Base-by-base conservation (phyloP, 2,113 vertebrate species). In the Osmerus mordax region DNA sequence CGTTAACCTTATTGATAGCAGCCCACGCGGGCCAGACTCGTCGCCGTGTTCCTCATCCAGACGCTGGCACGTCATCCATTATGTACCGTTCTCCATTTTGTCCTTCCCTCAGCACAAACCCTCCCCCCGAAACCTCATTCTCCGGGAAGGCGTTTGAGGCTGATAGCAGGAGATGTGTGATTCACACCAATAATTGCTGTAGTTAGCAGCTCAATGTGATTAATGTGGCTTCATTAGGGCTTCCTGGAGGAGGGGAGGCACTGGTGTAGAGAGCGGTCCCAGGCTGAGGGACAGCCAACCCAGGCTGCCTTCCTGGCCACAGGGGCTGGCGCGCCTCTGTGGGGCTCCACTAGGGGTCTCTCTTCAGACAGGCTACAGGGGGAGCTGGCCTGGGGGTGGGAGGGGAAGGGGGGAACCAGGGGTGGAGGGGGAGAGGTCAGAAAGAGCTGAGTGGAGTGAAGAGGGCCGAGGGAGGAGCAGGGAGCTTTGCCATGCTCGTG, bases 301-400 rank as follows among this genome's bases (percentile, higher is more conserved):
- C 15, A 56, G 55, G 61, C 14, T n/a, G 61, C 23, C 65, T 70
- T 53, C 19, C 52, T 36, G 76, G 75, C 53, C 64, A 52, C 23
- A 64, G 28, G 21, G 9, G 53, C 51, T 59, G 36, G 7, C 32
- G 25, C 28, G 18, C 70, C 69, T 76, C 13, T 62, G 60, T 62
- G 21, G 14, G 66, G 5, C 67, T 84, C 88, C 90, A 89, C 88
- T 83, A 91, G 88, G 79, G 88, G 90, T 85, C 89, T 83, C 88
- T 87, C 85, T 87, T 90, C 83, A 81, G 74, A 83, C 78, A 68
- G 79, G 69, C 75, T 74, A 52, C 70, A 15, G 65, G 58, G 54
- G 36, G 67, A 71, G 64, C 69, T 69, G 59, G 67, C 65, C 76
- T 80, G 81, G 71, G 77, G 28, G 25, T n/a, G n/a, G 21, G 3